Base-by-base conservation (phyloP, 2,113 vertebrate genomes). In the Chamaea fasciata region DNA sequence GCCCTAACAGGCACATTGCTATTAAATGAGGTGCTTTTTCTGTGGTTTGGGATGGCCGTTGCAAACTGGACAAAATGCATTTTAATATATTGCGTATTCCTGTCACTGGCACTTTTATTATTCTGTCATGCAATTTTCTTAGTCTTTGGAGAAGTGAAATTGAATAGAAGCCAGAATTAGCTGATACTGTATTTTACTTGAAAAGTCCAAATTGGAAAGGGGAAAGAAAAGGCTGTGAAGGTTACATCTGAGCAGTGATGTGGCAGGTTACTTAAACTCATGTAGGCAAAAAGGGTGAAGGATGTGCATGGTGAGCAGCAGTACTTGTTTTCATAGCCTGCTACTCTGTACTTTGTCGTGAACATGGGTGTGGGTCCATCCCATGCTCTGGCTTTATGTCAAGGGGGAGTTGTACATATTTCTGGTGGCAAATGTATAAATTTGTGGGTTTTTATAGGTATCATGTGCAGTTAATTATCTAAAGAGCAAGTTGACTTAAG, bases 301-400 rank as follows among this genome's bases (percentile, higher is more conserved):
- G 22, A 26, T 1, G 1, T 57, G 16, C 47, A 37, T 17, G n/a
- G 35, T 46, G 47, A 55, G 47, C n/a, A 70, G 16, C 60, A 63
- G 42, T 15, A 30, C 59, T 69, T 80, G 33, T 41, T 50, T 89
- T 89, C 60, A 7, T 24, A 37, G 30, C 68, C 42, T 92, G 24
- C 39, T 78, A 12, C 35, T 22, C n/a, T 71, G 27, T 56, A 31
- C 42, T 47, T 20, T 6, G 0, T 71, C 0, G 0, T 3, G 2
- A 41, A 3, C 20, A n/a, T 9, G 46, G 11, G 7, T 80, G 16
- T 16, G 6, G 69, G 55, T 74, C 50, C 5, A 2, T 57, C 9
- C 31, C 16, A 4, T 21, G 39, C 37, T 63, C 37, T 60, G 9
- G 21, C 33, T 80, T 59, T 28, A 27, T 30, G 30, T 33, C 9